Evolutionary conservation across 2,113 vertebrate species (phyloP), one percentile per base, ranked within the genome.

Genomic region (Donacobius atricapilla): DNA sequence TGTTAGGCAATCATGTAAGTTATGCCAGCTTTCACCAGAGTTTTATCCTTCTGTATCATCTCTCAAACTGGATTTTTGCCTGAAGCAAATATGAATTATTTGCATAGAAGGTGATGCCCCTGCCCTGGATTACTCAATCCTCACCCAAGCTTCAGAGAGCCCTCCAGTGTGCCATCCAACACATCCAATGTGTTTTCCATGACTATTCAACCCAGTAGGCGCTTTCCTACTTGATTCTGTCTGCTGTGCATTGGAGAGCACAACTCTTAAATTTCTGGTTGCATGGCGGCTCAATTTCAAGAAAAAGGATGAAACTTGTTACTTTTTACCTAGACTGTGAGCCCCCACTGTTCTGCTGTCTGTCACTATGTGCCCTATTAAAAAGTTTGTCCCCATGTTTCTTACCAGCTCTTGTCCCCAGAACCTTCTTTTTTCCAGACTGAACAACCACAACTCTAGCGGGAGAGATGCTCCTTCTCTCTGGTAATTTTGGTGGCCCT

Each of bases 321-420:
- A 3, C 7, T 56, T 10, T 81, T 77, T 25, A 77, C 28, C 27
- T 25, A 64, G 35, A n/a, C 27, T 27, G 3, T 35, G 28, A 64
- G 20, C 10, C 7, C 6, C 1, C 11, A 4, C 21, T 45, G 2
- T 54, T 92, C 54, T 73, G 15, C 37, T 4, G 3, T 44, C 37
- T 25, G 0, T 90, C 13, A 1, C n/a, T 40, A 3, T 22, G 53
- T 42, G n/a, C 31, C 25, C 14, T 47, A 0, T 18, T 33, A 40
- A 64, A 51, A 56, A 28, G 17, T 24, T 11, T 60, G 3, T 48
- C 27, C 31, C 23, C 4, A 3, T 7, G 8, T 45, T 61, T 58
- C 23, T 48, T 71, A 33, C 6, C 21, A 47, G 15, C 42, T 75
- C 42, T 30, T 60, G 27, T 64, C n/a, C 16, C 2, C 2, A 4